Base-by-base conservation (phyloP, 2,888 invertebrate genomes). In the Phania funesta region DNA sequence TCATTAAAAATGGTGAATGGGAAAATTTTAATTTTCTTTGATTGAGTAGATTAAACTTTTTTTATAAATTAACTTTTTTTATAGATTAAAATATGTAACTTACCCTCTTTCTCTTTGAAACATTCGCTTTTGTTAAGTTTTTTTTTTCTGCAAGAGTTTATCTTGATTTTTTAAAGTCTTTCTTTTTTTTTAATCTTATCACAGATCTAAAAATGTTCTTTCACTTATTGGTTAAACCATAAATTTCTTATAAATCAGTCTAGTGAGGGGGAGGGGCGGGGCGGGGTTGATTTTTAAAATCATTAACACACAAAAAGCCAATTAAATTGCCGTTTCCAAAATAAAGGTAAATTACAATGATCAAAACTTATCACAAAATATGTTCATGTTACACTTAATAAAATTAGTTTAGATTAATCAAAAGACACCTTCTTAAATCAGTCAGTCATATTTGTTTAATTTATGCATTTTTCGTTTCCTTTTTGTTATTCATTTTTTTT, bases 281-380 rank as follows among this genome's bases (percentile, higher is more conserved):
- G n/a, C n/a, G n/a, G n/a, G n/a, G n/a, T n/a, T n/a, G 71, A 80
- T 68, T 84, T 70, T 46, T 38, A 9, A 84, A 79, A 74, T 76
- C 71, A 80, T 74, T 68, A 71, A 50, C 62, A 67, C 29, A 46
- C 48, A 64, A 64, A 83, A 84, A 82, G 84, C 83, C 70, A 73
- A 68, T 75, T 52, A 64, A 78, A 84, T 75, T 65, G 67, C 32
- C 26, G 68, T 52, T 68, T 60, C 9, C 29, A 41, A 26, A 20
- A 26, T 38, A 22, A 52, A 18, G 20, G 13, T 38, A 13, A 83
- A 48, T 67, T 62, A 65, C n/a, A n/a, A n/a, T 64, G 35, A 9
- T 32, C 52, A 32, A 60, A 73, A 74, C 64, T 68, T 80, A 85
- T 83, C 84, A 85, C 85, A 83, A 79, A 79, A 77, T 29, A 73